A percentile compares a stretch with the other conserved stretches of the same genome.
Evolutionary conservation across 1,140 invertebrate genomes (phyloP).

Genomic region (Drosophila tristis): DNA sequence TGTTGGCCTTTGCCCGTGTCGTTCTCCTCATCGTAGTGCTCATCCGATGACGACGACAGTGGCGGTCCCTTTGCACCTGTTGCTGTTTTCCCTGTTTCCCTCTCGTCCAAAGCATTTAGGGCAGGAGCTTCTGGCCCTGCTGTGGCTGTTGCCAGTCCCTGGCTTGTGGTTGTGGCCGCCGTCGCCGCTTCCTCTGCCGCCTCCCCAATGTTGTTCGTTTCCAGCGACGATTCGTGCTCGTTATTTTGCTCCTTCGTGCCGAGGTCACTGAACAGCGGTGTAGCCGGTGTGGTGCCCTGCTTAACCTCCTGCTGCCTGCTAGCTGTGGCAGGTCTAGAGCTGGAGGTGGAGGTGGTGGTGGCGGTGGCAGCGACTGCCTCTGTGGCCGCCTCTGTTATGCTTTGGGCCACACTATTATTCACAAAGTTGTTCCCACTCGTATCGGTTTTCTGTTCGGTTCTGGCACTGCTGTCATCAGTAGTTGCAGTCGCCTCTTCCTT

Average conservation of each 20-base stretch:
- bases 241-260: constrained; percentile 24
- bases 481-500: no score
- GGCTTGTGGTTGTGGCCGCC: constrained; percentile 20
- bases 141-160: neutral
- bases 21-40: constrained; percentile 12
- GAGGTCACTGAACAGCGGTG: constrained; percentile 28
- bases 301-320: constrained; percentile 2
- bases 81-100: constrained; percentile 29
- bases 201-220: constrained; percentile 67
- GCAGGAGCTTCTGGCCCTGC: constrained; percentile 13
- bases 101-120: constrained; percentile 5
- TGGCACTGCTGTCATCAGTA: constrained; percentile 7
- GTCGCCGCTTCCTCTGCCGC: constrained; percentile 25
- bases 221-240: constrained; percentile 55
- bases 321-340: constrained; percentile 11
- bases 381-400: constrained; percentile 35
- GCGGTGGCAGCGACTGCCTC: constrained; percentile 9
- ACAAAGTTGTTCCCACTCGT: constrained; percentile 39
- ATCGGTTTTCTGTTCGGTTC: constrained; percentile 57
- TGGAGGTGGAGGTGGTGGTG: constrained; percentile 2
- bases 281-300: neutral
- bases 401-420: constrained; percentile 36
- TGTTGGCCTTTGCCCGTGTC: constrained; percentile 30
- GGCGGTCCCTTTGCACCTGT: constrained; percentile 24
- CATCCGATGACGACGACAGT: neutral